phyloP scores from a whole-genome alignment of 2,888 invertebrate species.

The Hartigia nigra region DNA sequence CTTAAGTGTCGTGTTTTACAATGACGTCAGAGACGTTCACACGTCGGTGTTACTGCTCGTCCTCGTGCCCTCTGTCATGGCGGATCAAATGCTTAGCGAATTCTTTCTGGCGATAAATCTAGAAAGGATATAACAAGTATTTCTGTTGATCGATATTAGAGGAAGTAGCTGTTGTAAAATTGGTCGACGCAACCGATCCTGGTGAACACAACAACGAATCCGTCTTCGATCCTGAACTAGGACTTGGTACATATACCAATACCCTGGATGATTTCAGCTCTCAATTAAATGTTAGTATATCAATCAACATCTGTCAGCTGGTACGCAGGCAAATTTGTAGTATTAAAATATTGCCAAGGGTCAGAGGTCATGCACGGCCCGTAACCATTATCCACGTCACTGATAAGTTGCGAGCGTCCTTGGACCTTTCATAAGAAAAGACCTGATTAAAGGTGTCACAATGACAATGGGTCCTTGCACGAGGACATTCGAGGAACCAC shows the following conservation, averaged over 20 bases:
- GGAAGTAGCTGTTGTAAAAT: conserved; percentile 58
- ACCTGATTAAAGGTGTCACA: not conserved
- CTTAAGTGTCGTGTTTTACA: too few species aligned
- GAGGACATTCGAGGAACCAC: not conserved
- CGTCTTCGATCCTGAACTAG: conserved; percentile 45
- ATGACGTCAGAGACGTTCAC: too few species aligned
- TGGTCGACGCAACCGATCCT: conserved; percentile 58
- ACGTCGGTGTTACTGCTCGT: not conserved
- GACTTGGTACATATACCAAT: conserved; percentile 52
- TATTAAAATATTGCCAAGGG: conserved; percentile 1
- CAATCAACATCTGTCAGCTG: conserved; percentile 5
- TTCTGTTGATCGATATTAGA: conserved; percentile 57
- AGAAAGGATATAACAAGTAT: conserved; percentile 38
- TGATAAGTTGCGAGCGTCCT: not conserved
- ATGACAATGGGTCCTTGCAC: not conserved
- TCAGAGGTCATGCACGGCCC: not conserved
- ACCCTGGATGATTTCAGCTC: conserved; percentile 52
- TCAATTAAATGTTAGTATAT: conserved; percentile 60
- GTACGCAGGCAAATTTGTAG: conserved; percentile 18
- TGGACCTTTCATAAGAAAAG: not conserved
- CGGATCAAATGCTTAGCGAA: not conserved
- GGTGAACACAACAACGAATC: conserved; percentile 49
- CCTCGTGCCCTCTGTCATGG: not conserved
- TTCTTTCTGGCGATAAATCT: not conserved
- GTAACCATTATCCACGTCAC: not conserved